Base-by-base conservation (phyloP, 2,113 vertebrate genomes). In the Reinhardtius hippoglossoides region DNA sequence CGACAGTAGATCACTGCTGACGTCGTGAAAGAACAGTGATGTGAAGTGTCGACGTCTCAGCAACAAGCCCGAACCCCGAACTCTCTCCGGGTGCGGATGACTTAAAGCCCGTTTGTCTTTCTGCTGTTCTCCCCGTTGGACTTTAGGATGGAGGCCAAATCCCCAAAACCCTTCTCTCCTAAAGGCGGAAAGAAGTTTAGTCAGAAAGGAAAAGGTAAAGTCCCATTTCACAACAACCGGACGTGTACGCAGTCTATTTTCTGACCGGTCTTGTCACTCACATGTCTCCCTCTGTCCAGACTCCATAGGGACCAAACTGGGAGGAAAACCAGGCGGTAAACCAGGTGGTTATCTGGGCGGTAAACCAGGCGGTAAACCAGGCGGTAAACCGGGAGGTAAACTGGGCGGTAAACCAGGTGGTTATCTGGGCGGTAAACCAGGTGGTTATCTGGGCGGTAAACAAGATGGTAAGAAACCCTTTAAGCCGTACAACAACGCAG, bases 151-250 rank as follows among this genome's bases (percentile, higher is more conserved):
- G 93, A 94, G 63, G 78, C 82, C 37, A 94, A 93, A 89, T 77
- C 91, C n/a, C 89, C 82, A 74, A 94, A 93, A 42, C 8, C 4
- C 0, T 92, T 91, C 48, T 86, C 80, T 14, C 85, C 83, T 3
- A 94, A 89, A 87, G 81, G 73, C 35, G 92, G 88, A 5, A 94
- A 92, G 80, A 93, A 86, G 64, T 42, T 87, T 1, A 37, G 66
- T n/a, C 90, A 78, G 48, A 94, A 93, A 89, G 87, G 91, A 66
- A 94, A 94, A 82, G 93, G 94, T 93, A 74, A 89, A 46, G 12
- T 16, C 4, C 13, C 13, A 5, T 18, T 48, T 40, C 5, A 56
- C 50, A 54, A 18, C 2, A 54, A 4, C 2, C 37, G 7, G 14
- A 2, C 4, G 1, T 3, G 0, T 15, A 3, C 15, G 7, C 10